These are phyloP conservation scores for Harpalus rufipes DNA, from an alignment of 2,888 invertebrate genomes.

Conservation along the genomic window DNA sequence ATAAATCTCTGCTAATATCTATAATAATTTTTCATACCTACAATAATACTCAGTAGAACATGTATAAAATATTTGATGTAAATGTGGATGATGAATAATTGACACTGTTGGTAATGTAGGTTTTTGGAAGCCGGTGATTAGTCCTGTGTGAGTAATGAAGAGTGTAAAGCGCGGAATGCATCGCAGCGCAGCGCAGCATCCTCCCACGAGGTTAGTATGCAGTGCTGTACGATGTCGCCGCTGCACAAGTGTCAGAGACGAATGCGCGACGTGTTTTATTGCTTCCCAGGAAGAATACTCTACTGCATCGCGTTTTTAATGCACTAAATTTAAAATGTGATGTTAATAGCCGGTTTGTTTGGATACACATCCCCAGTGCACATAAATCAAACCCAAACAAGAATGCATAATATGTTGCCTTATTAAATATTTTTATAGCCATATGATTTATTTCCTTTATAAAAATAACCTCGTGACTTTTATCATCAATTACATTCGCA, in stretches of 20 bases:
- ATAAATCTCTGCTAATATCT: no score
- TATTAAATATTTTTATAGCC: constrained; percentile 43
- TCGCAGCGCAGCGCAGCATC: background rate
- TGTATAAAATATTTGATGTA: no score
- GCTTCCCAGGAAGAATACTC: constrained; percentile 45
- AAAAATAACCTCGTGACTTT: constrained; percentile 33
- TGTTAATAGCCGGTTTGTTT: constrained; percentile 61
- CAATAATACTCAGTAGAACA: no score
- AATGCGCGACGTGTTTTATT: constrained; percentile 55
- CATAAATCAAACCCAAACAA: constrained; percentile 40
- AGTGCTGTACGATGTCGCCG: constrained; percentile 24
- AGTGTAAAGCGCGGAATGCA: constrained; percentile 2
- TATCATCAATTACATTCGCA: constrained; percentile 49
- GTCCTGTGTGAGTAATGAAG: constrained; percentile 3
- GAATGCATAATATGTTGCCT: constrained; percentile 45
- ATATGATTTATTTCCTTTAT: constrained; percentile 35
- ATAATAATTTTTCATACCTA: no score
- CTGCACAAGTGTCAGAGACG: constrained; percentile 57
- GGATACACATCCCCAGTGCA: constrained; percentile 26
- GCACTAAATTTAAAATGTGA: constrained; percentile 60
- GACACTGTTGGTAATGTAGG: background rate
- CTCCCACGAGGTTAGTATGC: constrained; percentile 46
- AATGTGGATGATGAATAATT: no score
- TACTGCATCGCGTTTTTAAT: constrained; percentile 52
- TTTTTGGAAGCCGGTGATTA: constrained; percentile 22